These are phyloP conservation scores for Helicolenus hilgendorfi DNA, from an alignment of 2,797 vertebrate genomes.

Conservation along the genomic window DNA sequence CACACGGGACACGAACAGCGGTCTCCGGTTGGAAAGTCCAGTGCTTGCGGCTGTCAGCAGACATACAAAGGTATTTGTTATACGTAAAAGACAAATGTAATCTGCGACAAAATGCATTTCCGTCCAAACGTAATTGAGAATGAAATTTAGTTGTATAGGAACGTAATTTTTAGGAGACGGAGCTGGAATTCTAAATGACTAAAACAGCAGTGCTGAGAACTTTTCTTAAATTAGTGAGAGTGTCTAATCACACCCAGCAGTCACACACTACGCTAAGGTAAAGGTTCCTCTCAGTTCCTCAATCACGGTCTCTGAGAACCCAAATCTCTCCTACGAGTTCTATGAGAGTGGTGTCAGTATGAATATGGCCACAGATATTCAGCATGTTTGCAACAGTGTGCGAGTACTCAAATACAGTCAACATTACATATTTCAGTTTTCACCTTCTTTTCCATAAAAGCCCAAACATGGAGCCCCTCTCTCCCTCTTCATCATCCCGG, in stretches of 20 bases:
- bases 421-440: background rate
- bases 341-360: background rate
- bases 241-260: background rate
- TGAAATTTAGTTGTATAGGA: no score
- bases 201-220: background rate
- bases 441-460: background rate
- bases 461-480: background rate
- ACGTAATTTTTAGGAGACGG: no score
- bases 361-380: background rate
- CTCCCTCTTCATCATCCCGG: background rate
- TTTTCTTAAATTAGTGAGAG: background rate
- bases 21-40: no score
- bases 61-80: no score
- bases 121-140: no score
- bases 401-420: constrained; percentile 16
- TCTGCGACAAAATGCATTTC: no score
- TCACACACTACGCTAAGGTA: background rate
- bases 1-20: no score
- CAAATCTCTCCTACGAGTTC: background rate
- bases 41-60: no score
- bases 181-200: background rate
- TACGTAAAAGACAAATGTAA: no score
- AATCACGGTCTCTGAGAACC: background rate
- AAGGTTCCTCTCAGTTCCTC: background rate
- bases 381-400: background rate